Evolutionary conservation across 2,113 vertebrate species (phyloP).

Genomic region (Oryzias curvinotus): DNA sequence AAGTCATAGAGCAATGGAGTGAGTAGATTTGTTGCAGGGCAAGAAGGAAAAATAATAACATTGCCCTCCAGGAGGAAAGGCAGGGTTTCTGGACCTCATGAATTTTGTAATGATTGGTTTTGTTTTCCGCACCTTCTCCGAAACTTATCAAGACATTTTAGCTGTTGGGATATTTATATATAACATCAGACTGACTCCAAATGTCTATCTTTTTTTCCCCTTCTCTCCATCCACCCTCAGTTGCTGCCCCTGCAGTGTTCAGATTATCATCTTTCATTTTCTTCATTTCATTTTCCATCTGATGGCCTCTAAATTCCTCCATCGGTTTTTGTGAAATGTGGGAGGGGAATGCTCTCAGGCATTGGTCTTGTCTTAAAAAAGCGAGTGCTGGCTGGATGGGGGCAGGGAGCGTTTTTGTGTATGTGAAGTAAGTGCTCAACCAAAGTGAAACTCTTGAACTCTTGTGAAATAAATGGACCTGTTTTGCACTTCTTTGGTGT

Average conservation of each 20-base stretch:
- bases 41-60: conserved; percentile 60
- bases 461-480: conserved; percentile 28
- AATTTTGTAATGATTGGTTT: conserved; percentile 78
- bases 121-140: conserved; percentile 56
- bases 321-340: conserved; percentile 32
- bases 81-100: conserved; percentile 70
- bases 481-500: conserved; percentile 20
- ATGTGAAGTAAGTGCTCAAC: conserved; percentile 26
- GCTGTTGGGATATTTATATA: conserved; percentile 43
- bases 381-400: conserved; percentile 30
- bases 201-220: conserved; percentile 21
- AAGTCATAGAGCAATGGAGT: conserved; percentile 49
- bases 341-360: conserved; percentile 5
- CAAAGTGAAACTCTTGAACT: conserved; percentile 34
- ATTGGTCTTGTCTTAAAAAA: conserved; percentile 38
- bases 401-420: conserved; percentile 12
- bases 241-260: conserved; percentile 27
- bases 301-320: conserved; percentile 45
- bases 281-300: conserved; percentile 50
- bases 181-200: conserved; percentile 54
- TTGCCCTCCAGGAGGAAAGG: conserved; percentile 72
- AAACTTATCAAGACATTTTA: conserved; percentile 50
- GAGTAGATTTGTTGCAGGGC: conserved; percentile 58
- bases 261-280: conserved; percentile 54
- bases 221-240: conserved; percentile 2